A percentile compares a stretch with the other conserved stretches of the same genome.
Evolutionary conservation across 1,140 invertebrate species (phyloP).

Genomic region (Marisa cornuarietis): DNA sequence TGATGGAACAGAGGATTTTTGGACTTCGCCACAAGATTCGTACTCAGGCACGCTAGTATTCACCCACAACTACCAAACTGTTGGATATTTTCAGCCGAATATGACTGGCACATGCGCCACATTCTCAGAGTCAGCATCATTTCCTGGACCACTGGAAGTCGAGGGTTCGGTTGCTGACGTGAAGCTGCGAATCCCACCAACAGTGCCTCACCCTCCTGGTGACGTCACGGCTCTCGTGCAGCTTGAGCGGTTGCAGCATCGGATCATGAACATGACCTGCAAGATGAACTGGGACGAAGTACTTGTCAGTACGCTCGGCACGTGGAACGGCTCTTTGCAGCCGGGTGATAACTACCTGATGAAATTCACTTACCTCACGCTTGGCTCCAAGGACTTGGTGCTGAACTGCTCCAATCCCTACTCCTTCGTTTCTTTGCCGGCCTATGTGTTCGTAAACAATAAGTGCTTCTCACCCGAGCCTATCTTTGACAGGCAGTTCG

Average conservation of each 20-base stretch:
- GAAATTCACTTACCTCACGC: background rate
- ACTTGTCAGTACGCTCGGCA: too few relatives aligned
- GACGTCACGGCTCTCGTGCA: background rate
- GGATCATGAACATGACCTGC: background rate
- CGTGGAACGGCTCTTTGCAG: background rate
- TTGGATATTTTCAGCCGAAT: background rate
- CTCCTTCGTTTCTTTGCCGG: background rate
- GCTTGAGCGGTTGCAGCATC: background rate
- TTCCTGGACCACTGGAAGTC: background rate
- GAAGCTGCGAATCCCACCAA: background rate
- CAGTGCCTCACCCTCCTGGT: background rate
- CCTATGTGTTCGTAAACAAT: background rate
- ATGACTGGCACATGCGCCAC: background rate
- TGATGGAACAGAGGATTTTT: background rate
- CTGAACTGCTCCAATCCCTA: slow-evolving; percentile 2
- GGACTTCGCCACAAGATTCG: too few relatives aligned
- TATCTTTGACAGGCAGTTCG: slow-evolving; percentile 9
- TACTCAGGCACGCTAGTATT: background rate
- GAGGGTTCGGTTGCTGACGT: background rate
- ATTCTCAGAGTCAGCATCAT: background rate
- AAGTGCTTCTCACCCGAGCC: background rate
- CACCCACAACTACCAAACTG: background rate
- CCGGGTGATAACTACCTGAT: background rate
- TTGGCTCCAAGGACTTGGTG: background rate
- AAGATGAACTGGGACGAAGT: background rate